Conservation (phyloP, 2,113 vertebrate species). For the Spea multiplicata region DNA sequence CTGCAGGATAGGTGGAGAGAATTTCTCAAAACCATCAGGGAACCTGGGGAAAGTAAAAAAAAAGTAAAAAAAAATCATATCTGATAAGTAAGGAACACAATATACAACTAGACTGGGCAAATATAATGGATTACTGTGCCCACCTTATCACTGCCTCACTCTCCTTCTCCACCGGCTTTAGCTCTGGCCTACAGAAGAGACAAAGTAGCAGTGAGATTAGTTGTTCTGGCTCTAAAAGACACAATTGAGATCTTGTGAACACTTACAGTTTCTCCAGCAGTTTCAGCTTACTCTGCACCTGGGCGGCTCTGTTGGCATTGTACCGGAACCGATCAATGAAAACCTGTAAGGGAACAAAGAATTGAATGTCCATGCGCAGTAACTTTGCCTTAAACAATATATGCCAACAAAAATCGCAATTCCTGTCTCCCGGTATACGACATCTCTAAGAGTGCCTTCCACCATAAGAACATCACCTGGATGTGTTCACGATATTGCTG, state of each 20-base stretch:
- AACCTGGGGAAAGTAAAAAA: slow-evolving; percentile 68
- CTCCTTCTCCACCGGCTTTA: slow-evolving; percentile 92
- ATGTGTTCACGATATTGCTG: slow-evolving; percentile 94
- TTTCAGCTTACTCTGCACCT: slow-evolving; percentile 98
- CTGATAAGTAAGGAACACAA: too few species aligned
- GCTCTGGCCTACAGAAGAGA: slow-evolving; percentile 72
- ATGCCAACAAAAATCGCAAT: not conserved
- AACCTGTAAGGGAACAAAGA: slow-evolving; percentile 67
- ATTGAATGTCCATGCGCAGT: not conserved
- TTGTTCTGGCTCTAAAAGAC: not conserved
- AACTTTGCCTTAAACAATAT: not conserved
- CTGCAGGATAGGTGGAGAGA: slow-evolving; percentile 92
- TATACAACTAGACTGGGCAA: not conserved
- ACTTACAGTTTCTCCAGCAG: slow-evolving; percentile 96
- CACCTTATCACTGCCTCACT: slow-evolving; percentile 85
- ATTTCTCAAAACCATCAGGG: slow-evolving; percentile 94
- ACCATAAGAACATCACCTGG: slow-evolving; percentile 58
- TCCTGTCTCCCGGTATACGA: not conserved
- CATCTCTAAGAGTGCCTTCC: not conserved
- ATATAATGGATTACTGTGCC: slow-evolving; percentile 35
- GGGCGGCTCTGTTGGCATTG: slow-evolving; percentile 93
- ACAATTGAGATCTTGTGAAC: not conserved
- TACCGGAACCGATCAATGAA: slow-evolving; percentile 97
- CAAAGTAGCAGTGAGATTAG: not conserved
- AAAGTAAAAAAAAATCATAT: too few species aligned